A percentile compares a stretch with the other conserved stretches of the same genome.
These are phyloP conservation scores for Arctopsyche grandis DNA, from an alignment of 1,140 invertebrate species.

Conservation along the genomic window DNA sequence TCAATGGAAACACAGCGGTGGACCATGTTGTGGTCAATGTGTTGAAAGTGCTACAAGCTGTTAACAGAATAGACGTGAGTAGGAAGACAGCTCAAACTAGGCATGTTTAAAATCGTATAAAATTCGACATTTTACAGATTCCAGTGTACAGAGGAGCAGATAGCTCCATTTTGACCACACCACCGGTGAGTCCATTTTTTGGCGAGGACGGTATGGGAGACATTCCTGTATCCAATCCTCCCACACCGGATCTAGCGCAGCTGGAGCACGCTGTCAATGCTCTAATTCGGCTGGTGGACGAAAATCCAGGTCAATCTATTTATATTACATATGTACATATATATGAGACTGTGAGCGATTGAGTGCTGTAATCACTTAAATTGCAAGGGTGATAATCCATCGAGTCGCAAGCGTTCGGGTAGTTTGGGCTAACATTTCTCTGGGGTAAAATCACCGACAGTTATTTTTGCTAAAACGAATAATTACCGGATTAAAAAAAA, in stretches of 20 bases:
- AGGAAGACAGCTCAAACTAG: slow-evolving; percentile 1
- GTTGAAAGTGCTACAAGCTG: slow-evolving; percentile 65
- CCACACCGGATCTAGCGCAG: slow-evolving; percentile 58
- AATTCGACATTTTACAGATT: slow-evolving; percentile 63
- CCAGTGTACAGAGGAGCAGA: slow-evolving; percentile 71
- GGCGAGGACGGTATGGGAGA: slow-evolving; percentile 75
- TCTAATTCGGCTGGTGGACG: slow-evolving; percentile 59
- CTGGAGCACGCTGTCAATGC: slow-evolving; percentile 62
- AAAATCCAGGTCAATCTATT: slow-evolving; percentile 60
- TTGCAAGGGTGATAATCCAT: no score
- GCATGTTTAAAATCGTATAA: not conserved
- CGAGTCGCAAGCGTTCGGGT: no score
- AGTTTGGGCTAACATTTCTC: no score
- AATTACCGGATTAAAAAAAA: no score
- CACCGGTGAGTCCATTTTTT: slow-evolving; percentile 54
- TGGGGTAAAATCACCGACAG: no score
- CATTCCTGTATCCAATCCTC: slow-evolving; percentile 58
- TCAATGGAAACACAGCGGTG: slow-evolving; percentile 69
- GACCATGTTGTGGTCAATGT: slow-evolving; percentile 70
- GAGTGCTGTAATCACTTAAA: no score
- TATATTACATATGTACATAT: slow-evolving; percentile 10
- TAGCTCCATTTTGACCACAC: slow-evolving; percentile 61
- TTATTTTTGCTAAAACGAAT: no score
- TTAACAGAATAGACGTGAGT: slow-evolving; percentile 66
- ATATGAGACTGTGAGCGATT: not conserved